Base-by-base conservation (phyloP, 2,888 invertebrate species). In the Rotaria sp. region DNA sequence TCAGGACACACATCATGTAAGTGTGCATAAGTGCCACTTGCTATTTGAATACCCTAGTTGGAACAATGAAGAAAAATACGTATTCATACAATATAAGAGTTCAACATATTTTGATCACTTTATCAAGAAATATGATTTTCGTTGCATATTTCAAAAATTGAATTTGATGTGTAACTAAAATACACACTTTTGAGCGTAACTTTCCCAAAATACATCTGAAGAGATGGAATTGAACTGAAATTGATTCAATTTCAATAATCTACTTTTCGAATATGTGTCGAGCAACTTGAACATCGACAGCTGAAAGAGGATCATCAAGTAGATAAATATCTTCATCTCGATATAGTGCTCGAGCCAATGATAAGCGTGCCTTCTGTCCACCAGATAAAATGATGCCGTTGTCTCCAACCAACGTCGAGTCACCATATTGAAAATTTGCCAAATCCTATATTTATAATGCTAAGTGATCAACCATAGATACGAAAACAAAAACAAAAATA, bases 211-310 rank as follows among this genome's bases (percentile, higher is more conserved):
- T 94, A 86, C 94, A 90, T 86, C 91, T 91, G 85, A 10, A 30
- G 18, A 18, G 18, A 50, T 18, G 18, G 50, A 50, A 50, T 50
- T 50, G 50, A 50, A 50, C 15, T 18, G 50, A 50, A 18, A 50
- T 50, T 50, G 50, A 50, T 4, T 50, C 4, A 18, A 18, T 18
- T 15, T 50, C 50, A 50, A 50, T 50, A 50, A 50, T 18, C 18
- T 87, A 95, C 90, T 94, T 93, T 84, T 96, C 95, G 91, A 96
- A 96, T 88, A 96, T 92, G 91, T 95, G 95, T 7, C 95, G 93
- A 2, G 96, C 95, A 2, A 96, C 96, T 90, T 95, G 95, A 0
- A 96, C 94, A 91, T 96, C 96, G n/a, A 96, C 96, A 0, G 96
- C 96, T 87, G 95, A 94, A 59, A 96, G 92, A 0, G 96, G 96